Base-by-base conservation (phyloP, 2,113 vertebrate species). In the Lonchura striata region DNA sequence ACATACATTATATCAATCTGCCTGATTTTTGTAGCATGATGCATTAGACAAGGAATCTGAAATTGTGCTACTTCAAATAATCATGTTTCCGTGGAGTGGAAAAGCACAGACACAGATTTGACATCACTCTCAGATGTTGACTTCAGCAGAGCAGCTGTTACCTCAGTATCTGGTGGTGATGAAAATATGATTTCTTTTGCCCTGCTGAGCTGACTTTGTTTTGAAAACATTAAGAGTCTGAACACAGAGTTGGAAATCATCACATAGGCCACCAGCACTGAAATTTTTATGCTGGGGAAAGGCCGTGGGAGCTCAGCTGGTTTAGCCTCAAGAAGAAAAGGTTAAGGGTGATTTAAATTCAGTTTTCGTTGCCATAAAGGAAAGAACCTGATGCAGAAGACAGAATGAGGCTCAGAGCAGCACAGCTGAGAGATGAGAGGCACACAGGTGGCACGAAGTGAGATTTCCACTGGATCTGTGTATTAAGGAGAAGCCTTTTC, bases 101-200 rank as follows among this genome's bases (percentile, higher is more conserved):
- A 60, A 74, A 54, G 20, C 66, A 47, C 44, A 72, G 28, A 21
- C 24, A 42, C 11, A 61, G 80, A n/a, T 30, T 44, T 90, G 19
- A 28, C 20, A 31, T 52, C 52, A 9, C 19, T 91, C 50, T 63
- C 63, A 37, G 71, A 6, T 6, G 9, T 7, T 84, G 69, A 70
- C 6, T 88, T 86, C 35, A 82, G 47, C 27, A 63, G 30, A 68
- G 9, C 64, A 86, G 35, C 27, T 82, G 39, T 56, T 63, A 17
- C 11, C 35, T 66, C 56, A 14, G 28, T 46, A 44, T 37, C 0
- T 66, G 56, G 5, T 68, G 23, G 28, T 23, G 27, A n/a, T 0
- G 0, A 63, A 82, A 16, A 19, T 5, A 46, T 31, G 14, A 0
- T 0, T 42, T 28, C 66, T 81, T 87, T 86, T 75, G 11, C 3